phyloP scores from a whole-genome alignment of 2,888 invertebrate genomes.

The Mimachlamys varia region DNA sequence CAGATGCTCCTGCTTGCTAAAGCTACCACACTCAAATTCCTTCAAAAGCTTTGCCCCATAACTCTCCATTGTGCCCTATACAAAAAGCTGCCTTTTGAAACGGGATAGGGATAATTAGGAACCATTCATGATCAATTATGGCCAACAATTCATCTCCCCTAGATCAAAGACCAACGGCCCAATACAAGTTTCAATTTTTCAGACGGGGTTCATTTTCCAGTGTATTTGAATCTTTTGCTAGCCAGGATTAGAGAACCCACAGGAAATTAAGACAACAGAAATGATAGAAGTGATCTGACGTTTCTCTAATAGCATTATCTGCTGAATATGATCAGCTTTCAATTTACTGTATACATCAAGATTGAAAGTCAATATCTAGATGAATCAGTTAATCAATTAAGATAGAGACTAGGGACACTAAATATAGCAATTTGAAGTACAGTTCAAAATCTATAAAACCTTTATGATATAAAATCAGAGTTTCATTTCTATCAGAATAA shows the following conservation, averaged over 20 bases:
- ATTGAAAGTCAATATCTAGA: not conserved
- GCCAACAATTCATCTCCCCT: constrained; percentile 42
- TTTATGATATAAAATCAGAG: too few species aligned
- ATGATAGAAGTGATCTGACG: not conserved
- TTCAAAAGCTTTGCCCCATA: constrained; percentile 9
- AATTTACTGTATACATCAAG: not conserved
- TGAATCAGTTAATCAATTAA: not conserved
- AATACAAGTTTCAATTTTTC: constrained; percentile 21
- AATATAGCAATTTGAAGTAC: not conserved
- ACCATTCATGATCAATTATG: constrained; percentile 62
- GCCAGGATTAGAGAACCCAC: constrained; percentile 13
- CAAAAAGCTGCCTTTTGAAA: constrained; percentile 62
- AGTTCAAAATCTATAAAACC: too few species aligned
- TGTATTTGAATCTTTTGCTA: not conserved
- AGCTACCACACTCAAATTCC: constrained; percentile 36
- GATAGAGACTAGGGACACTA: not conserved
- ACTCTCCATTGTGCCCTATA: constrained; percentile 45
- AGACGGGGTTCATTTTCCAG: constrained; percentile 6
- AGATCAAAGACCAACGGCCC: not conserved
- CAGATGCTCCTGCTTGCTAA: not conserved
- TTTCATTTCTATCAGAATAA: too few species aligned
- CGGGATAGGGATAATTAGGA: constrained; percentile 61
- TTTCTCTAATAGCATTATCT: not conserved
- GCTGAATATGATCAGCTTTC: not conserved
- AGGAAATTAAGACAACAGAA: constrained; percentile 25